Evolutionary conservation across 2,797 vertebrate species (phyloP), one percentile per base, ranked within the genome.

Genomic region (Spheniscus humboldti): DNA sequence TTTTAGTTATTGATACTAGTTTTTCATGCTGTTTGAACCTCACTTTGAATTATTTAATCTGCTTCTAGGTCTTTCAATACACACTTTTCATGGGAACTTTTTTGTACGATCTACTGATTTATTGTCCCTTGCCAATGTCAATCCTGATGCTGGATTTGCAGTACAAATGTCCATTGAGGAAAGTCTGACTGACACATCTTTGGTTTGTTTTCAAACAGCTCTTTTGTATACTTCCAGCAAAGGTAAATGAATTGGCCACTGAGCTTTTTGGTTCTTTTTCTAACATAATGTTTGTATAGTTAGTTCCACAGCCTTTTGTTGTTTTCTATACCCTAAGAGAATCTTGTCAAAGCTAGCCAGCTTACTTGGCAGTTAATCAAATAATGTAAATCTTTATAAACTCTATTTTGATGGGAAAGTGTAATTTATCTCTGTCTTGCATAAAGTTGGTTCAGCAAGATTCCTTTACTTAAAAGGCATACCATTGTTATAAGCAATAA

Each of bases 41-140:
- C 57, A 48, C 16, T 83, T 17, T 86, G 37, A 83, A 43, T 91
- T 69, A 66, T 33, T 53, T 79, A 6, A 81, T 93, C 41, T 97
- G 3, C 48, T 94, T 94, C 39, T 96, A 99, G 99, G 99, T 96
- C 98, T 99, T 92, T 99, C 99, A 81, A 99, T 99, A 98, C 99
- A 99, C 77, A 99, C 99, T 35, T 99, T 99, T 83, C 99, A 99
- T 18, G 99, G 99, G 14, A 99, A 99, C 98, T 99, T 99, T 98
- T 99, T 99, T 81, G 99, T 99, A 80, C 99, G 99, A 90, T 99
- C 99, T 91, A 99, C 99, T 53, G 99, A 99, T 97, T 97, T 99
- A 94, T 97, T 99, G 83, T 99, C 99, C 56, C 98, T 99, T 90
- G 99, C 99, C 82, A 99, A 99, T 68, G 98, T 99, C 95, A 99